These are phyloP conservation scores for Macrostomum lignano DNA, from an alignment of 1,140 invertebrate species.

Conservation along the genomic window DNA sequence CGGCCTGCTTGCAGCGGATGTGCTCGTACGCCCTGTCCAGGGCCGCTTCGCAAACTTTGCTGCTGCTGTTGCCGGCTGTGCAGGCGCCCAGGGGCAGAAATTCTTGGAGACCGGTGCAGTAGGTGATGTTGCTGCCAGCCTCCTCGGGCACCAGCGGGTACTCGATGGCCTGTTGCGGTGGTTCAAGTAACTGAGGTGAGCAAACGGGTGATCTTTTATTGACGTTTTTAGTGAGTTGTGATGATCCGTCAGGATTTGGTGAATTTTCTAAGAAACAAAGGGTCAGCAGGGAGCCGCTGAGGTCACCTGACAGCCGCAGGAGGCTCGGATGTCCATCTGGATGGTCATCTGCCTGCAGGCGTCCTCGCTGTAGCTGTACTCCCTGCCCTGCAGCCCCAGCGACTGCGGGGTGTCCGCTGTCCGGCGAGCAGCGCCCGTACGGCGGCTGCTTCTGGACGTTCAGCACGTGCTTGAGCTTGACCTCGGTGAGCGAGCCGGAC, in stretches of 20 bases:
- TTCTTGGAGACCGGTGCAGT: not conserved
- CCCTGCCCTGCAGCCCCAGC: not conserved
- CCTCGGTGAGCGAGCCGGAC: not conserved
- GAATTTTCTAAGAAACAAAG: no score
- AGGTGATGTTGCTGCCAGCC: not conserved
- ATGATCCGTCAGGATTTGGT: no score
- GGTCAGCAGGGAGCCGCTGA: not conserved
- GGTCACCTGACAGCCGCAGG: not conserved
- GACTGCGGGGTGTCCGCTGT: not conserved
- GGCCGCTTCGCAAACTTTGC: no score
- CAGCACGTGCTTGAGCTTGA: not conserved
- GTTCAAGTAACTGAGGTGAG: no score
- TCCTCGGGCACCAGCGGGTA: no score
- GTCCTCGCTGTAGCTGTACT: not conserved
- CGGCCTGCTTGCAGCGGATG: not conserved
- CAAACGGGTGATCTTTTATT: no score
- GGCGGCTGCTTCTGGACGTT: not conserved
- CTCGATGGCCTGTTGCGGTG: no score
- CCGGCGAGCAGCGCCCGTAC: not conserved
- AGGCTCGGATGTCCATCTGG: slow-evolving; percentile 1
- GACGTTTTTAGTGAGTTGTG: slow-evolving; percentile 3
- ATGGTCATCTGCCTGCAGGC: slow-evolving; percentile 4
- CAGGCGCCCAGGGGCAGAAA: not conserved
- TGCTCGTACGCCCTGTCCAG: not conserved
- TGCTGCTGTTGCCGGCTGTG: not conserved